Percentiles rank a stretch among this genome's conserved stretches.
Conservation (phyloP, 2,888 invertebrate genomes). For the Thysanoteuthis rhombus region DNA sequence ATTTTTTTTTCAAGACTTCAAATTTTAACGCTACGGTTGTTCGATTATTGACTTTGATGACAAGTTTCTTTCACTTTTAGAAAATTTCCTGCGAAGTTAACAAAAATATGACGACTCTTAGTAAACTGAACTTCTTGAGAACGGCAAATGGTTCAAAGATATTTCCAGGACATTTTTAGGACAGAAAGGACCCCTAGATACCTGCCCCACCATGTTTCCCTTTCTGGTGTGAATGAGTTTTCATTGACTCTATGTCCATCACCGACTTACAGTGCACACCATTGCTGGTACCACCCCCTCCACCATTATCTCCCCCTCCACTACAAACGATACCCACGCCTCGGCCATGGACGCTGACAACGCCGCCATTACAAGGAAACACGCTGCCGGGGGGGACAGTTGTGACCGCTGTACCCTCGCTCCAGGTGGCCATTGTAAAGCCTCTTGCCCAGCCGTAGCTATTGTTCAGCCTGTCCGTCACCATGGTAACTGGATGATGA, state of each 20-base stretch:
- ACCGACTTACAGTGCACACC: background rate
- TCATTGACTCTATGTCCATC: background rate
- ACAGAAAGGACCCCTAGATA: background rate
- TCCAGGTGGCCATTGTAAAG: background rate
- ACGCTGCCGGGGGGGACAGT: constrained; percentile 24
- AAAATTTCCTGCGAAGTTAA: no score
- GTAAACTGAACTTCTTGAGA: background rate
- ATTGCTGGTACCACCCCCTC: background rate
- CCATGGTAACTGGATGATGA: background rate
- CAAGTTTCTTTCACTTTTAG: no score
- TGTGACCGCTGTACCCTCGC: background rate
- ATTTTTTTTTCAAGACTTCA: no score
- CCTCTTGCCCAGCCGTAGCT: constrained; percentile 14
- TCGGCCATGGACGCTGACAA: constrained; percentile 15
- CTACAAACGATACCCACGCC: constrained; percentile 16
- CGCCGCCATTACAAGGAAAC: constrained; percentile 27
- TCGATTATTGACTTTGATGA: no score
- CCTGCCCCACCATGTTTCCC: background rate
- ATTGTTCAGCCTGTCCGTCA: constrained; percentile 20
- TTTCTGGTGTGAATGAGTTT: constrained; percentile 14
- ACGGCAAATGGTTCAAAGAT: background rate
- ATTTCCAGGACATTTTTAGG: background rate
- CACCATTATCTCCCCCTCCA: background rate
- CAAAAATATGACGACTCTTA: no score
- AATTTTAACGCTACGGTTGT: no score